These are phyloP conservation scores for Trichomycterus rosablanca DNA, from an alignment of 2,113 vertebrate species.

Conservation along the genomic window DNA sequence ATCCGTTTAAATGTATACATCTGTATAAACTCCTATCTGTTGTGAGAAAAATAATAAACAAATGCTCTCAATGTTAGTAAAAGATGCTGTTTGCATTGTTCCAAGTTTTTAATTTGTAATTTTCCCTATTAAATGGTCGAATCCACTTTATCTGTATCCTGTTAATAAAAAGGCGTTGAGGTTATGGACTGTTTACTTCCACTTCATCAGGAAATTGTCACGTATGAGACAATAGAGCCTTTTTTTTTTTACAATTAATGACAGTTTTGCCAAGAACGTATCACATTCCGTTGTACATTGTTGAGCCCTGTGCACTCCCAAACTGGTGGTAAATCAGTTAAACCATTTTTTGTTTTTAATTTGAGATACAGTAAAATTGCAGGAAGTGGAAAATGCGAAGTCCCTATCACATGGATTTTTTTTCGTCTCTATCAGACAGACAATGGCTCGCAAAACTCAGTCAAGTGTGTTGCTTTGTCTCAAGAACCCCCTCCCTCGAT, in stretches of 20 bases:
- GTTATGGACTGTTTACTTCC: conserved; percentile 23
- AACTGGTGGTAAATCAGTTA: not conserved
- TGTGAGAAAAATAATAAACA: not conserved
- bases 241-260: conserved; percentile 42
- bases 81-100: not conserved
- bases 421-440: not conserved
- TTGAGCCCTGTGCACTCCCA: not conserved
- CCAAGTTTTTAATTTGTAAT: conserved; percentile 34
- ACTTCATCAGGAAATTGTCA: conserved; percentile 34
- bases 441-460: conserved; percentile 10
- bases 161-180: conserved; percentile 13
- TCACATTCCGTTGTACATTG: conserved; percentile 38
- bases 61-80: no score
- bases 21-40: not conserved
- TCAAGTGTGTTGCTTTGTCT: conserved; percentile 31
- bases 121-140: no score
- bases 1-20: no score
- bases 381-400: not conserved
- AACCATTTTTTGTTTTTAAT: no score
- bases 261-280: conserved; percentile 47
- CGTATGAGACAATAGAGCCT: conserved; percentile 43
- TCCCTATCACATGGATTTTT: not conserved
- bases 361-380: not conserved
- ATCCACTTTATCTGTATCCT: no score
- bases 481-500: not conserved